Evolutionary conservation across 2,797 vertebrate genomes (phyloP).

Genomic region (Acanthurus lineatus): DNA sequence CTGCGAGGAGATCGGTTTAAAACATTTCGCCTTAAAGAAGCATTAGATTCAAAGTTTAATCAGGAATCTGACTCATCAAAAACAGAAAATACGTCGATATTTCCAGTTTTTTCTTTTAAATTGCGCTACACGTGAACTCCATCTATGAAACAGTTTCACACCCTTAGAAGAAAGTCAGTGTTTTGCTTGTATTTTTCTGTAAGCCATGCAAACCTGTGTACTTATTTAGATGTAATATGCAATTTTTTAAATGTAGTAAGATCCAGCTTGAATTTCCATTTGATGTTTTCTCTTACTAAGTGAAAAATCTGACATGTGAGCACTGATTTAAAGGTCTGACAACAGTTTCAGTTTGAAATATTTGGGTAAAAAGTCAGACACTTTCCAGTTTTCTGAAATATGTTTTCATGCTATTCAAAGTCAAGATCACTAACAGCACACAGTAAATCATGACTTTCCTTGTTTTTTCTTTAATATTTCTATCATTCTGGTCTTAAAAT

Average conservation of each 20-base stretch:
- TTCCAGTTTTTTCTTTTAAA: not conserved
- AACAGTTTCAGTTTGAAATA: not conserved
- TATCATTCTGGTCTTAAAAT: not conserved
- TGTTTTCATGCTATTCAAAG: not conserved
- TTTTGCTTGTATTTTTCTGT: not conserved
- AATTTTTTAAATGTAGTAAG: not conserved
- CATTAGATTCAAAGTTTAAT: not conserved
- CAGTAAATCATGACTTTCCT: no score
- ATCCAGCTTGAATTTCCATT: not conserved
- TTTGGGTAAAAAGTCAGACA: no score
- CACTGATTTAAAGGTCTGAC: not conserved
- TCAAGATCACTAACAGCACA: no score
- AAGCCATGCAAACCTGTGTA: not conserved
- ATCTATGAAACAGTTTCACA: not conserved
- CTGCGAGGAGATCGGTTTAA: conserved; percentile 36
- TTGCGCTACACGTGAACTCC: not conserved
- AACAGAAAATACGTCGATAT: conserved; percentile 9
- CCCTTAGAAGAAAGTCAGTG: not conserved
- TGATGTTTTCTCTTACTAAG: not conserved
- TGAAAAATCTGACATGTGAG: not conserved
- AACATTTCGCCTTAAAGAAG: conserved; percentile 17
- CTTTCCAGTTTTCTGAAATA: not conserved
- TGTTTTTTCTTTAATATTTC: no score
- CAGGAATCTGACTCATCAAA: conserved; percentile 3
- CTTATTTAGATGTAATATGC: not conserved